A percentile compares a stretch with the other conserved stretches of the same genome.
Conservation (phyloP, 2,113 vertebrate genomes). For the Lampris megalopsis region DNA sequence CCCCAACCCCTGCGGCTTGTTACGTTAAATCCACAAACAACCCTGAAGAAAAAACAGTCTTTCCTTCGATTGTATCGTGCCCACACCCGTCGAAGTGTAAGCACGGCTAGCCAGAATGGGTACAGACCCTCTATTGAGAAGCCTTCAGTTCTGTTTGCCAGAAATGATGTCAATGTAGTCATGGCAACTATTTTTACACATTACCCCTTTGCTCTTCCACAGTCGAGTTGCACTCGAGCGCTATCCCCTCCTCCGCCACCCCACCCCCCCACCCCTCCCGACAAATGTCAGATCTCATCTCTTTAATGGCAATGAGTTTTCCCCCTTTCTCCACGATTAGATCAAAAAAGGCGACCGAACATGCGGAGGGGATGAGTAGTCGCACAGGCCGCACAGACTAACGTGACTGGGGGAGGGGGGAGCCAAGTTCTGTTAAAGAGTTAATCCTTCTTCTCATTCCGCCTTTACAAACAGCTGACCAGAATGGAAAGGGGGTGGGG, state of each 20-base stretch:
- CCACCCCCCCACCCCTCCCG: slow-evolving; percentile 34
- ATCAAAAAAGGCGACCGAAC: slow-evolving; percentile 9
- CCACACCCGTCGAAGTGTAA: slow-evolving; percentile 4
- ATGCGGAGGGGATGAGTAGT: background rate
- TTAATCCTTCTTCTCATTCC: slow-evolving; percentile 27
- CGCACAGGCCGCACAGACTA: background rate
- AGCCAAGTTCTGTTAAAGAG: slow-evolving; percentile 7
- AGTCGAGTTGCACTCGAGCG: slow-evolving; percentile 83
- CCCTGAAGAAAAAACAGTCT: slow-evolving; percentile 3
- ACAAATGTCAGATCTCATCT: slow-evolving; percentile 81
- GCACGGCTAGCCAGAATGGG: slow-evolving; percentile 43
- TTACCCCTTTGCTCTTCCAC: slow-evolving; percentile 72
- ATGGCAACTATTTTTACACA: slow-evolving; percentile 91
- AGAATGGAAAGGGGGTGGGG: slow-evolving; percentile 3
- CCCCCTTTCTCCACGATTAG: slow-evolving; percentile 2
- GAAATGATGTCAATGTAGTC: slow-evolving; percentile 90
- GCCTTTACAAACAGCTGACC: slow-evolving; percentile 46
- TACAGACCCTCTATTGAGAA: slow-evolving; percentile 78
- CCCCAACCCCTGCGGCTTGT: background rate
- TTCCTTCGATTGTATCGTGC: slow-evolving; percentile 3
- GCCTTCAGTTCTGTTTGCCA: slow-evolving; percentile 82
- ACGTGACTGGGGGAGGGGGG: slow-evolving; percentile 9
- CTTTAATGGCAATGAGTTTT: slow-evolving; percentile 60
- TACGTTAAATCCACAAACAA: background rate
- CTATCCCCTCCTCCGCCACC: slow-evolving; percentile 50